Evolutionary conservation across 2,113 vertebrate species (phyloP).

Genomic region (Jacana jacana): DNA sequence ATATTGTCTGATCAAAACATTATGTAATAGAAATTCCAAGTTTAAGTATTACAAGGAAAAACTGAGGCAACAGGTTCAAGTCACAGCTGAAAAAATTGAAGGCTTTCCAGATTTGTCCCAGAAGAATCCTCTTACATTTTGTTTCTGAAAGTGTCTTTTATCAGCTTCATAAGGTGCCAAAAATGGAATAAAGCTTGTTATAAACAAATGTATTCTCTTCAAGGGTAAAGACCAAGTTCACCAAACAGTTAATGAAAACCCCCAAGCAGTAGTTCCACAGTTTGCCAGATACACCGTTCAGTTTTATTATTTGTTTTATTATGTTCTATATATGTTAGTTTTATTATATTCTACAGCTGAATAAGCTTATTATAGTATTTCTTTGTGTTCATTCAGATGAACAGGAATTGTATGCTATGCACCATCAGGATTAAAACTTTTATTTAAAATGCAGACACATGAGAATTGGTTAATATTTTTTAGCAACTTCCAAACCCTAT

Average conservation of each 20-base stretch:
- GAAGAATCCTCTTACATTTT: conserved; percentile 14
- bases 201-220: neutral
- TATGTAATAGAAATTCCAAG: neutral
- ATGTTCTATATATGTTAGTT: too few species aligned
- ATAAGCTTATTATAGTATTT: neutral
- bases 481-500: neutral
- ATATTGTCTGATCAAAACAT: conserved; percentile 39
- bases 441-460: neutral
- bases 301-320: neutral
- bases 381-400: neutral
- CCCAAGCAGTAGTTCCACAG: neutral
- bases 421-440: neutral
- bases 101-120: neutral
- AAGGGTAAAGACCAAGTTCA: neutral
- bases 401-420: neutral
- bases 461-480: neutral
- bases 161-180: neutral
- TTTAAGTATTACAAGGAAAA: neutral
- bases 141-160: conserved; percentile 1
- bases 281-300: neutral
- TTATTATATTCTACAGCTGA: neutral
- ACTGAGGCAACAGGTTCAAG: neutral
- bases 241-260: neutral
- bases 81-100: neutral
- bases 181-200: neutral